A percentile compares a stretch with the other conserved stretches of the same genome.
Conservation (phyloP, 2,113 vertebrate species). For the Leptodactylus fuscus region DNA sequence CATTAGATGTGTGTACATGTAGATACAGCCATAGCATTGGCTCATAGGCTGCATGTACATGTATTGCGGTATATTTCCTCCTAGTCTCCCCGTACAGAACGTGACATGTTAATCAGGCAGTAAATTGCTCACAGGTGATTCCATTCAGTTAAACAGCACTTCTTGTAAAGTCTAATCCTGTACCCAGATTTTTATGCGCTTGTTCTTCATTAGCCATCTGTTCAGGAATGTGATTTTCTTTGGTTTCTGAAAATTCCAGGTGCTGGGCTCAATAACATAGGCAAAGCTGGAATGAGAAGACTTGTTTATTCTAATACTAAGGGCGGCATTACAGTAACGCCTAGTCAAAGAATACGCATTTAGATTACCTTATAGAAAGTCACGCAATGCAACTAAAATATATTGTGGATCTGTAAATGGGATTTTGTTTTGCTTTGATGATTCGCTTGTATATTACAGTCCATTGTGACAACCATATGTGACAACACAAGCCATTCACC, state of each 20-base stretch:
- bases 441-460: background rate
- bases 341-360: background rate
- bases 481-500: background rate
- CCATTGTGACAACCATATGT: background rate
- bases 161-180: constrained; percentile 55
- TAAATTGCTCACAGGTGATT: constrained; percentile 59
- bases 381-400: background rate
- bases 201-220: constrained; percentile 58
- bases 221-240: constrained; percentile 49
- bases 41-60: background rate
- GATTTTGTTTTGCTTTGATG: background rate
- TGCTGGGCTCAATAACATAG: constrained; percentile 20
- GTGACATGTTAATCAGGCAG: constrained; percentile 55
- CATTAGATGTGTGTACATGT: too few relatives aligned
- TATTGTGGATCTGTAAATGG: background rate
- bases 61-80: constrained; percentile 16
- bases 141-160: constrained; percentile 54
- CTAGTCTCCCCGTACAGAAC: constrained; percentile 40
- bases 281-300: constrained; percentile 18
- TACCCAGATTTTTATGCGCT: constrained; percentile 57
- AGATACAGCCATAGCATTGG: background rate
- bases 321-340: background rate
- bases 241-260: constrained; percentile 41
- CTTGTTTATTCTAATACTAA: constrained; percentile 23
- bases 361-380: background rate